Conservation (phyloP, 1,140 invertebrate genomes). For the Frieseomelitta varia region DNA sequence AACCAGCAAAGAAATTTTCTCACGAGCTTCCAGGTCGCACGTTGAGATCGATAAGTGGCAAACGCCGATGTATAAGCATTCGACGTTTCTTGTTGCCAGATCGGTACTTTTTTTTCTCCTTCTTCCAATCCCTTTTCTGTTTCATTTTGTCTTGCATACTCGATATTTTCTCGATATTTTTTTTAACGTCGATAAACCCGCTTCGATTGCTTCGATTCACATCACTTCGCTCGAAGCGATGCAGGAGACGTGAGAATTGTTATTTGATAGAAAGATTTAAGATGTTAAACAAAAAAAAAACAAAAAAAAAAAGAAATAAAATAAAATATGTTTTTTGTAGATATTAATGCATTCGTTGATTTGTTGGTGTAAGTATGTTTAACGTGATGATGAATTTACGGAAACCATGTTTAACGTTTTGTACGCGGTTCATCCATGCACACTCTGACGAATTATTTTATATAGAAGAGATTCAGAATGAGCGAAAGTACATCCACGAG, state of each 20-base stretch:
- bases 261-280: too few species aligned
- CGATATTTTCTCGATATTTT: background rate
- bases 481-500: background rate
- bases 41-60: conserved; percentile 54
- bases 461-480: background rate
- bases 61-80: conserved; percentile 53
- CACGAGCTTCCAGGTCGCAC: conserved; percentile 28
- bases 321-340: too few species aligned
- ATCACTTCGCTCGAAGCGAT: background rate
- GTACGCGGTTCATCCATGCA: background rate
- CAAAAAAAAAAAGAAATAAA: background rate
- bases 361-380: background rate
- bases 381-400: too few species aligned
- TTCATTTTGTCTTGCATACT: background rate
- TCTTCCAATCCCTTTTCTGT: background rate
- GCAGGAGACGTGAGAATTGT: background rate
- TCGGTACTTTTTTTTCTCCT: background rate
- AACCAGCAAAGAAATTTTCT: conserved; percentile 37
- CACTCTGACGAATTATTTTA: background rate
- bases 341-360: background rate
- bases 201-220: background rate
- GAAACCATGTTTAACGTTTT: background rate
- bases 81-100: background rate
- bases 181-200: background rate
- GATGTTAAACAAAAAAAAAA: background rate